Evolutionary conservation across 2,888 invertebrate genomes (phyloP).

Genomic region (Coronaproctus castanopsis): DNA sequence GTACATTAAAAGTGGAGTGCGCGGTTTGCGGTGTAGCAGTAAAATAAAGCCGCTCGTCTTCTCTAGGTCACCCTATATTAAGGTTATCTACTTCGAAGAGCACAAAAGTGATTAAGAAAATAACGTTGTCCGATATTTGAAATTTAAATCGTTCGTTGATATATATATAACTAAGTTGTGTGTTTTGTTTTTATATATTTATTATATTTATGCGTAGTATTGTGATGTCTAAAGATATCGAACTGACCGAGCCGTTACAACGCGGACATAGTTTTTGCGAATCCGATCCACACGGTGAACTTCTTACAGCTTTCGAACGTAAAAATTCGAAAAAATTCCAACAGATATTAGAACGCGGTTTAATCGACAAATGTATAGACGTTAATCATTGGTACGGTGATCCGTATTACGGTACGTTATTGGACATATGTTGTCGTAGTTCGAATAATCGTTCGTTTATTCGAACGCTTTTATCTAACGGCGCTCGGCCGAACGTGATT

Average conservation of each 20-base stretch:
- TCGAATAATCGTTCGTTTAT: constrained; percentile 35
- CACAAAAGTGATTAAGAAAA: no score
- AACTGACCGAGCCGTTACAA: neutral
- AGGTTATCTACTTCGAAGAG: no score
- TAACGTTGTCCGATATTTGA: no score
- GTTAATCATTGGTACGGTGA: constrained; percentile 35
- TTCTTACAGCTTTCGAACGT: constrained; percentile 33
- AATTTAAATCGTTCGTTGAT: no score
- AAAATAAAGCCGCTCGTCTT: no score
- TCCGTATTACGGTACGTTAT: constrained; percentile 37
- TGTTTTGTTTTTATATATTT: no score
- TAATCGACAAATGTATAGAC: constrained; percentile 30
- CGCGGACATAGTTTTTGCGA: constrained; percentile 12
- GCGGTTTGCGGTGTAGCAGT: no score
- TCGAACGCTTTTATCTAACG: constrained; percentile 34
- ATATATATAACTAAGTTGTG: no score
- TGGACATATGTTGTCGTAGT: constrained; percentile 34
- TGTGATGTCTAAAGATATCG: neutral
- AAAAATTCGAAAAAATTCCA: constrained; percentile 34
- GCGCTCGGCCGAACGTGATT: constrained; percentile 38
- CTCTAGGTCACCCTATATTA: no score
- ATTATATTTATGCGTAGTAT: no score
- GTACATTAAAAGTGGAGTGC: no score
- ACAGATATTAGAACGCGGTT: constrained; percentile 27
- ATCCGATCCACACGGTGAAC: constrained; percentile 25